Evolutionary conservation across 1,140 invertebrate species (phyloP).

Genomic region (Druon quercuslanigerum): DNA sequence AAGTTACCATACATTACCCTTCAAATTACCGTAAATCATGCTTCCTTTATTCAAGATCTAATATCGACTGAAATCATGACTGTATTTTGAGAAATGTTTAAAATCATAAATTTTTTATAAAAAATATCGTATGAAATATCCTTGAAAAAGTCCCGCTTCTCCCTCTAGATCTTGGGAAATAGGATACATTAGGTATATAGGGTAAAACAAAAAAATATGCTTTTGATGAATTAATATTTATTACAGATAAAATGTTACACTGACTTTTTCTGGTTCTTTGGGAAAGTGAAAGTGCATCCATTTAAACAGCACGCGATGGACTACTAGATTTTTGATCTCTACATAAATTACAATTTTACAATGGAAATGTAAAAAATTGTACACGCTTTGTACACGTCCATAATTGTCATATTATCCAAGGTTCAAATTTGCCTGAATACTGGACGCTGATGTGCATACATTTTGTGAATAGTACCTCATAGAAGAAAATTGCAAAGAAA

Average conservation of each 20-base stretch:
- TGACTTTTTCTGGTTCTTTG: constrained; percentile 57
- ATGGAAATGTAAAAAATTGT: constrained; percentile 63
- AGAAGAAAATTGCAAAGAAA: constrained; percentile 34
- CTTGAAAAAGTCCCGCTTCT: too few relatives aligned
- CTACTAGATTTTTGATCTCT: constrained; percentile 36
- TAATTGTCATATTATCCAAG: not conserved
- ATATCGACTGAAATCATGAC: too few relatives aligned
- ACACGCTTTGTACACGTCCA: constrained; percentile 60
- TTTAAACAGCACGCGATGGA: constrained; percentile 56
- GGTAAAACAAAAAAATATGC: not conserved
- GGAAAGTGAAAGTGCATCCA: constrained; percentile 64
- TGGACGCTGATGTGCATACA: constrained; percentile 42
- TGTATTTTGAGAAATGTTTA: too few relatives aligned
- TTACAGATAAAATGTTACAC: constrained; percentile 65
- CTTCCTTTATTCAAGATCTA: too few relatives aligned
- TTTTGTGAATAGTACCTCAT: constrained; percentile 42
- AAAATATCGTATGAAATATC: too few relatives aligned
- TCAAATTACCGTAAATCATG: too few relatives aligned
- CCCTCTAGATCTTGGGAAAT: too few relatives aligned
- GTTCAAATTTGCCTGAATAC: constrained; percentile 37
- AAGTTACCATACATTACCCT: too few relatives aligned
- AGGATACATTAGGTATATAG: too few relatives aligned
- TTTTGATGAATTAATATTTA: constrained; percentile 51
- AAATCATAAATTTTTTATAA: too few relatives aligned
- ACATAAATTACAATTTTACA: constrained; percentile 67